phyloP scores from a whole-genome alignment of 2,797 vertebrate species.

The Erithacus rubecula region DNA sequence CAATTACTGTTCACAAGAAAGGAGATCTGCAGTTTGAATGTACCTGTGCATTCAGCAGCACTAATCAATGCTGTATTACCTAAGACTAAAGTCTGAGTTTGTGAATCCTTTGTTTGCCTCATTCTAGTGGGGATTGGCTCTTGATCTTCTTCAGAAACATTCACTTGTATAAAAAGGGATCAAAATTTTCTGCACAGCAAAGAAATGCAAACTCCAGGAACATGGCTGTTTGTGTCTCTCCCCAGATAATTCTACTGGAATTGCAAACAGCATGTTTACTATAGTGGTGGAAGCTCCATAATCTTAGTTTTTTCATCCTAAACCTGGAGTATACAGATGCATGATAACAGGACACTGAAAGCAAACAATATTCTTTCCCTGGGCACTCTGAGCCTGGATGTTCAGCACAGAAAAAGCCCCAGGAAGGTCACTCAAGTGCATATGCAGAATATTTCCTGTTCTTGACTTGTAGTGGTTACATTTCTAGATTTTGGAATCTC shows the following conservation, averaged over 20 bases:
- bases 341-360: background rate
- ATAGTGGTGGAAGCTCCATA: background rate
- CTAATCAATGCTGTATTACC: background rate
- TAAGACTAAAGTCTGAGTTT: background rate
- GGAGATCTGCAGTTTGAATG: background rate
- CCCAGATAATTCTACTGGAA: background rate
- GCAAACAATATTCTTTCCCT: background rate
- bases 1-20: background rate
- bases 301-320: background rate
- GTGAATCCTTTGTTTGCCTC: background rate
- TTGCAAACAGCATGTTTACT: background rate
- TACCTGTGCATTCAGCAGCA: background rate
- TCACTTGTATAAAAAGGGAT: background rate
- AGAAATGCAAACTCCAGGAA: background rate
- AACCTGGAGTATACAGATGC: background rate
- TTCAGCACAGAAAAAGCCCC: background rate
- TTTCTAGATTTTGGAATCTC: background rate
- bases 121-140: background rate
- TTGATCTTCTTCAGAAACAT: background rate
- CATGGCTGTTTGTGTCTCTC: rapidly evolving
- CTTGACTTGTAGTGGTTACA: background rate
- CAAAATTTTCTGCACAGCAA: background rate
- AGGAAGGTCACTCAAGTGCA: background rate
- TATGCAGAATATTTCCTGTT: background rate
- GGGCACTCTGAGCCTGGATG: background rate